A percentile compares a stretch with the other conserved stretches of the same genome.
These are phyloP conservation scores for Masnerella sp. DNA, from an alignment of 2,888 invertebrate genomes.

Conservation along the genomic window DNA sequence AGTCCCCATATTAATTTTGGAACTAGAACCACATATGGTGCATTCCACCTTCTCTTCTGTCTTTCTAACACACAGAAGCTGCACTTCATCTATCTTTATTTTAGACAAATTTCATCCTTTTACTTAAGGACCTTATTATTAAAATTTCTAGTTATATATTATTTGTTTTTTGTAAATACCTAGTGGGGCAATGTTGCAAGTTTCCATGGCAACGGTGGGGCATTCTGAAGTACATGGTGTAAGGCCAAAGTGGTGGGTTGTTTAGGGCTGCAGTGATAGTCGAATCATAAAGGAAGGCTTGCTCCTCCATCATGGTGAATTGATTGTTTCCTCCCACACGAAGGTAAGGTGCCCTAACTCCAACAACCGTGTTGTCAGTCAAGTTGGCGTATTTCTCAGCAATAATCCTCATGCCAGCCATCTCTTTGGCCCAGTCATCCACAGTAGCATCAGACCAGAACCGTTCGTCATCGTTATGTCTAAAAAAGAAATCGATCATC, in stretches of 20 bases:
- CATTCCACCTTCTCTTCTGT: too few relatives aligned
- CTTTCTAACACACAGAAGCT: too few relatives aligned
- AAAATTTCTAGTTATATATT: too few relatives aligned
- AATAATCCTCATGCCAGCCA: constrained; percentile 95
- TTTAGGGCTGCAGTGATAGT: constrained; percentile 95
- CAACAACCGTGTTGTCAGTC: constrained; percentile 94
- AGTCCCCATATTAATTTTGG: too few relatives aligned
- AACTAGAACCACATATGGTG: too few relatives aligned
- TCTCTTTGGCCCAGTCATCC: constrained; percentile 96
- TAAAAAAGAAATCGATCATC: constrained; percentile 71
- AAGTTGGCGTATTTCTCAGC: constrained; percentile 93
- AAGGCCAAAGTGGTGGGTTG: constrained; percentile 97
- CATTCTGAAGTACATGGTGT: constrained; percentile 98
- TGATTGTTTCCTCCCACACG: constrained; percentile 96
- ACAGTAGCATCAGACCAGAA: constrained; percentile 96
- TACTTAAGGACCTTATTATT: too few relatives aligned
- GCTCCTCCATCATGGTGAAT: constrained; percentile 98
- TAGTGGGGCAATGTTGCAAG: constrained; percentile 92
- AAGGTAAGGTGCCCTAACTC: constrained; percentile 92
- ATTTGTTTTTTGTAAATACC: too few relatives aligned
- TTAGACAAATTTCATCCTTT: too few relatives aligned
- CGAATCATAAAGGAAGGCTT: constrained; percentile 96
- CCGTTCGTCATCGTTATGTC: constrained; percentile 93
- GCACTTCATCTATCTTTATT: too few relatives aligned
- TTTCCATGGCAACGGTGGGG: constrained; percentile 96